Evolutionary conservation across 2,797 vertebrate genomes (phyloP).

Genomic region (Epinephelus coioides): DNA sequence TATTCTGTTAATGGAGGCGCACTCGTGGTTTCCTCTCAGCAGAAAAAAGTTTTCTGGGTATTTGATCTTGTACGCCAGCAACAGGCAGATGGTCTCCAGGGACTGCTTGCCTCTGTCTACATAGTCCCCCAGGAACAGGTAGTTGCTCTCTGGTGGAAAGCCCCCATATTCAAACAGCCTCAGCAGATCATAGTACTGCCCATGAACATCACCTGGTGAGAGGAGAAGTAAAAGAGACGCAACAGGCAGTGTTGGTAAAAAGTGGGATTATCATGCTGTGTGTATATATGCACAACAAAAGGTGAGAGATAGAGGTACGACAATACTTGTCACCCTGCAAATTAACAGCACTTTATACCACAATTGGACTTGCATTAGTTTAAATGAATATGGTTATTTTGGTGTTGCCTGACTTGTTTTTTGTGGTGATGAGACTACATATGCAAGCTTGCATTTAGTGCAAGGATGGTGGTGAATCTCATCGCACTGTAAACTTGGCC

Average conservation of each 20-base stretch:
- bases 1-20: constrained; percentile 91
- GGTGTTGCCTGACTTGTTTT: constrained; percentile 13
- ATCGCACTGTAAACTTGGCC: not conserved
- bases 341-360: constrained; percentile 12
- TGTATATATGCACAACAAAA: constrained; percentile 56
- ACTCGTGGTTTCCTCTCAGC: constrained; percentile 89
- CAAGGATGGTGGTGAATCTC: not conserved
- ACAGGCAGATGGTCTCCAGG: constrained; percentile 89
- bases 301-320: constrained; percentile 45
- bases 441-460: constrained; percentile 18
- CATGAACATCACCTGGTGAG: constrained; percentile 87
- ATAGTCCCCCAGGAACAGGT: constrained; percentile 90
- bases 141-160: constrained; percentile 90
- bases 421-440: constrained; percentile 1
- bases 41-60: constrained; percentile 91
- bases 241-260: constrained; percentile 27
- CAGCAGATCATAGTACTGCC: constrained; percentile 90
- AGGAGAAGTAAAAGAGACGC: constrained; percentile 17
- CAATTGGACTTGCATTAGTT: not conserved
- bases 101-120: constrained; percentile 90
- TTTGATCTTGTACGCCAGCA: constrained; percentile 90
- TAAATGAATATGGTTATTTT: not conserved
- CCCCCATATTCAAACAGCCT: constrained; percentile 90
- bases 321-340: constrained; percentile 35
- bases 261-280: constrained; percentile 26